phyloP scores from a whole-genome alignment of 2,113 vertebrate species.

The Phaetusa simplex region DNA sequence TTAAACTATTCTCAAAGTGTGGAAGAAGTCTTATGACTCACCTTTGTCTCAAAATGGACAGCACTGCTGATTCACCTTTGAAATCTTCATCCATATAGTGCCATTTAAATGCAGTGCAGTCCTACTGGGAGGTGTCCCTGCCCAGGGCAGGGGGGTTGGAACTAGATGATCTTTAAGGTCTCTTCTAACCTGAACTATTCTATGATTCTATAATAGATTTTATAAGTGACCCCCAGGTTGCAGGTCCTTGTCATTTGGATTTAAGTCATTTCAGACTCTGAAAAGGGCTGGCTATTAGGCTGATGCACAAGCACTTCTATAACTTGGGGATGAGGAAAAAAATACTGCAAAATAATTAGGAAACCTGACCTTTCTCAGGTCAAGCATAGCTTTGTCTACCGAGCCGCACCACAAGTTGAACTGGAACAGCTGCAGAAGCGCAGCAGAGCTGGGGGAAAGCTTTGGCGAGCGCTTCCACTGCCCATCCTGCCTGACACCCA shows the following conservation, averaged over 20 bases:
- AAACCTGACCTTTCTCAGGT: not conserved
- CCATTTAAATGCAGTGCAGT: not conserved
- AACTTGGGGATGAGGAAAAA: not conserved
- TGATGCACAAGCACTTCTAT: not conserved
- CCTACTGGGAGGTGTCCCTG: not conserved
- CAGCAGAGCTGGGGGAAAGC: not conserved
- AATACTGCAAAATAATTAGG: not conserved
- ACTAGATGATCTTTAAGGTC: no score
- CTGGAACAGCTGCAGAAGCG: fast-evolving
- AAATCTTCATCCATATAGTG: not conserved
- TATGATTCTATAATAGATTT: not conserved
- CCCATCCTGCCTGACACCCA: fast-evolving
- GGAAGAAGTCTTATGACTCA: not conserved
- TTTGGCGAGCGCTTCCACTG: not conserved
- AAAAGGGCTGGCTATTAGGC: not conserved
- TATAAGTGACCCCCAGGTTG: not conserved
- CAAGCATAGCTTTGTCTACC: not conserved
- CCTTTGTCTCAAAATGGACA: not conserved
- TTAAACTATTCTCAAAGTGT: not conserved
- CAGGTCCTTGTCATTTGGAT: not conserved
- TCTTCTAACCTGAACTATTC: no score
- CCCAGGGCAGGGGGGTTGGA: no score
- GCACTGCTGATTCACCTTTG: not conserved
- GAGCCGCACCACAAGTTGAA: not conserved
- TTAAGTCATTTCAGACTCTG: not conserved